Evolutionary conservation across 2,888 invertebrate genomes (phyloP).

Genomic region (Anthophora plumipes): DNA sequence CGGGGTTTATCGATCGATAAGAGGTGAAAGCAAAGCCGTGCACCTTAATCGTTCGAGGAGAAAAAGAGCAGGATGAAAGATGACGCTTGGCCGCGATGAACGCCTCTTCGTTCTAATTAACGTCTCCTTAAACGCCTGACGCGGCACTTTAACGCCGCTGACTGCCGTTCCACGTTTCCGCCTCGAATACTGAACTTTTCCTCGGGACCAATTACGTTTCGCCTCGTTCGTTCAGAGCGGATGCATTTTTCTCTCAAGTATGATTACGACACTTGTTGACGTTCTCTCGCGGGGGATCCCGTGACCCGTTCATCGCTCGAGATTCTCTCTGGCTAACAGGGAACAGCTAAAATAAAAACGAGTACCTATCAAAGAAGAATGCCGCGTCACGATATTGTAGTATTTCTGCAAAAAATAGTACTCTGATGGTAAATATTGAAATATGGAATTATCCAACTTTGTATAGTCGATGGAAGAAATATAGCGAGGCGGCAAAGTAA

Average conservation of each 20-base stretch:
- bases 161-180: background rate
- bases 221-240: constrained; percentile 1
- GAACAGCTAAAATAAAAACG: too few species aligned
- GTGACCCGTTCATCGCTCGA: background rate
- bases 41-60: background rate
- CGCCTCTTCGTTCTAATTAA: constrained; percentile 49
- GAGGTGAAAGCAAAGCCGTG: constrained; percentile 36
- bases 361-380: constrained; percentile 19
- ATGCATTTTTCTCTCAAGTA: constrained; percentile 23
- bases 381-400: too few species aligned
- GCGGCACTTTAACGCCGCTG: constrained; percentile 13
- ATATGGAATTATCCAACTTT: too few species aligned
- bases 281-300: constrained; percentile 6
- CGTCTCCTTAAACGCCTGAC: constrained; percentile 33
- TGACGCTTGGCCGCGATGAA: background rate
- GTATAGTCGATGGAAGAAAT: too few species aligned
- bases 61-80: constrained; percentile 8
- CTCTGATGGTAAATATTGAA: too few species aligned
- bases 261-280: constrained; percentile 22
- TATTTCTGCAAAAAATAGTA: too few species aligned
- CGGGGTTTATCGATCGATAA: constrained; percentile 27
- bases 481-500: too few species aligned
- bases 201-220: constrained; percentile 24
- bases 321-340: background rate
- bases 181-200: background rate